phyloP scores from a whole-genome alignment of 2,888 invertebrate genomes.

The Agonopterix arenella region DNA sequence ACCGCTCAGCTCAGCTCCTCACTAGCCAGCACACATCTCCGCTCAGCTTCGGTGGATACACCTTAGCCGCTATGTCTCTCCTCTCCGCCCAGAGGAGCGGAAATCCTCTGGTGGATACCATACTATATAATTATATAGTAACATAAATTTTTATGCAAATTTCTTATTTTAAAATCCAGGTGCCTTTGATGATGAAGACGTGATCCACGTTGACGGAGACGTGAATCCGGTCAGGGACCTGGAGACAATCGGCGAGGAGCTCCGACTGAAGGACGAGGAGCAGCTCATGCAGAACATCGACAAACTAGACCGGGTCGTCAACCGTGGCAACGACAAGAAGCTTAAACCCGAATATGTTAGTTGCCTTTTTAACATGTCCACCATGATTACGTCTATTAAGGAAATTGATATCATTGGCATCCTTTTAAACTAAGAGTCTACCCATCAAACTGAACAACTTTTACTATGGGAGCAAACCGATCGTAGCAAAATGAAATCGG shows the following conservation, averaged over 20 bases:
- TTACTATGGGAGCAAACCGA: too few relatives aligned
- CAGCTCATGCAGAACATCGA: conserved; percentile 89
- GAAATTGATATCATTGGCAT: too few relatives aligned
- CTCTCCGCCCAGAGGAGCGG: too few relatives aligned
- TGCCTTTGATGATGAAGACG: conserved; percentile 98
- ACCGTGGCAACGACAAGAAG: conserved; percentile 94
- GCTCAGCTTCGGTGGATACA: too few relatives aligned
- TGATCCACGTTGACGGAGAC: conserved; percentile 98
- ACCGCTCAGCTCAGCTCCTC: too few relatives aligned
- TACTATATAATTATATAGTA: neutral
- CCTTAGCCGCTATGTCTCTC: too few relatives aligned
- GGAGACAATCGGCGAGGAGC: conserved; percentile 96
- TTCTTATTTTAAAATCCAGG: conserved; percentile 68
- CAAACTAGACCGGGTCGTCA: conserved; percentile 89
- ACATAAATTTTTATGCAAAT: neutral
- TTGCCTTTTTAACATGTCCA: neutral
- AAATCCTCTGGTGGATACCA: too few relatives aligned
- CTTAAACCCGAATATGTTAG: conserved; percentile 96
- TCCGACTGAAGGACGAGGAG: conserved; percentile 96
- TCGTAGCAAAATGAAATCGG: too few relatives aligned
- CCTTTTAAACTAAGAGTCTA: too few relatives aligned
- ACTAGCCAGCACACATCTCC: too few relatives aligned
- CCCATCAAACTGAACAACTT: too few relatives aligned
- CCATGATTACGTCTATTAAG: too few relatives aligned
- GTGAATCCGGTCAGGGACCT: conserved; percentile 98